Evolutionary conservation across 2,797 vertebrate genomes (phyloP).

Genomic region (Gymnodraco acuticeps): DNA sequence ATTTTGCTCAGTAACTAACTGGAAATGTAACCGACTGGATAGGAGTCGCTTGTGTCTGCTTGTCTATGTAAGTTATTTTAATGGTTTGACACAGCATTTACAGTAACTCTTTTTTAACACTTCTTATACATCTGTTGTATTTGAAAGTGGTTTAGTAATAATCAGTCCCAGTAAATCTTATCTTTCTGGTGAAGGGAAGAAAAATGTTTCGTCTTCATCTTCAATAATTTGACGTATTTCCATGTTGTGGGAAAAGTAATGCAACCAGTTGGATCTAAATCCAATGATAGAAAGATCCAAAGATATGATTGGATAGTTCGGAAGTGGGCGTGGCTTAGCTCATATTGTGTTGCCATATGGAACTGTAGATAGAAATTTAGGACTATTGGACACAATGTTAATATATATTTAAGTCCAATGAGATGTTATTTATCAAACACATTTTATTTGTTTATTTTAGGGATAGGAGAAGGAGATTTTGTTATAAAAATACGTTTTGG

Average conservation of each 20-base stretch:
- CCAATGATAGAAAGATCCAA: not conserved
- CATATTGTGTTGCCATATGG: not conserved
- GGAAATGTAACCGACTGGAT: slow-evolving; percentile 14
- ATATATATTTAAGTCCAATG: not conserved
- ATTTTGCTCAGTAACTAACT: slow-evolving; percentile 44
- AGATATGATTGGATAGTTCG: not conserved
- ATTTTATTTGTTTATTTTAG: not conserved
- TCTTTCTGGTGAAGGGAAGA: not conserved
- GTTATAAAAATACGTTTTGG: not conserved
- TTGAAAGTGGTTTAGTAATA: not conserved
- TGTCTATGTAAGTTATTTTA: slow-evolving; percentile 14
- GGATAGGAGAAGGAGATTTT: not conserved
- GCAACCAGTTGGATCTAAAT: not conserved
- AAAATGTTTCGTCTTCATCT: not conserved
- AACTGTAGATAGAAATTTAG: not conserved
- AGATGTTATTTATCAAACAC: not conserved
- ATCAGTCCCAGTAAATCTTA: not conserved
- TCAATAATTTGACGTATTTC: not conserved
- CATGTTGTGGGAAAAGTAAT: not conserved
- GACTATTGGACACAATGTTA: not conserved
- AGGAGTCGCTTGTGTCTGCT: slow-evolving; percentile 18
- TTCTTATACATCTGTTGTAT: not conserved
- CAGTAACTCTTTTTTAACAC: not conserved
- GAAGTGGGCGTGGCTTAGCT: not conserved
- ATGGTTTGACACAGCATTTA: slow-evolving; percentile 20